These are phyloP conservation scores for Megaceryle alcyon DNA, from an alignment of 2,797 vertebrate species.

Conservation along the genomic window DNA sequence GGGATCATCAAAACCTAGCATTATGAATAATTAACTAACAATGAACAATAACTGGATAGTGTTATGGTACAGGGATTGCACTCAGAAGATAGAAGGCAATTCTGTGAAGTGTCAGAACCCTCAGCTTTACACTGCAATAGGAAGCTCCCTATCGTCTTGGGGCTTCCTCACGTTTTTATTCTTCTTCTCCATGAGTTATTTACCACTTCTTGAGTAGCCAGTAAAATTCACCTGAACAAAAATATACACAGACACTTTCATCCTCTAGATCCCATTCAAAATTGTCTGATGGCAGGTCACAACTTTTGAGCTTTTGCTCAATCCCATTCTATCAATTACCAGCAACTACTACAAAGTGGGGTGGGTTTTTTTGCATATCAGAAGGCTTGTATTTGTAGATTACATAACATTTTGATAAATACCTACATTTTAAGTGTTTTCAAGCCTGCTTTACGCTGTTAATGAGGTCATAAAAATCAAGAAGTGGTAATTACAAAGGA, in stretches of 20 bases:
- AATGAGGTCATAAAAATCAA: conserved; percentile 32
- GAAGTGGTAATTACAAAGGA: conserved; percentile 33
- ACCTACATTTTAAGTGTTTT: conserved; percentile 7
- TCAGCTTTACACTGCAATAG: background rate
- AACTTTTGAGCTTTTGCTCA: background rate
- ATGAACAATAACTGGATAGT: background rate
- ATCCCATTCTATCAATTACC: background rate
- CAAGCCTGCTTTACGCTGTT: conserved; percentile 3
- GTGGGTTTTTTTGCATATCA: no score
- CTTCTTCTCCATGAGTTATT: background rate
- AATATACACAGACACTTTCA: background rate
- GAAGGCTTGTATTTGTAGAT: background rate
- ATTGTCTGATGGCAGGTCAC: background rate
- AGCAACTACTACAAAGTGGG: background rate
- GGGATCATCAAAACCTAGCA: background rate
- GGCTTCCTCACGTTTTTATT: background rate
- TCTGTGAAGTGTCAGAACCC: background rate
- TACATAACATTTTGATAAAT: conserved; percentile 3
- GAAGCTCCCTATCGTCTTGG: background rate
- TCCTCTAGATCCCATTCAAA: background rate
- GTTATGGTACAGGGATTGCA: background rate
- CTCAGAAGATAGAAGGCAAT: background rate
- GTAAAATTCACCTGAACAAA: background rate
- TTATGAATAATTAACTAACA: background rate
- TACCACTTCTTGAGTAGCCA: background rate